These are phyloP conservation scores for Sesamia nonagrioides DNA, from an alignment of 1,140 invertebrate genomes.

Conservation along the genomic window DNA sequence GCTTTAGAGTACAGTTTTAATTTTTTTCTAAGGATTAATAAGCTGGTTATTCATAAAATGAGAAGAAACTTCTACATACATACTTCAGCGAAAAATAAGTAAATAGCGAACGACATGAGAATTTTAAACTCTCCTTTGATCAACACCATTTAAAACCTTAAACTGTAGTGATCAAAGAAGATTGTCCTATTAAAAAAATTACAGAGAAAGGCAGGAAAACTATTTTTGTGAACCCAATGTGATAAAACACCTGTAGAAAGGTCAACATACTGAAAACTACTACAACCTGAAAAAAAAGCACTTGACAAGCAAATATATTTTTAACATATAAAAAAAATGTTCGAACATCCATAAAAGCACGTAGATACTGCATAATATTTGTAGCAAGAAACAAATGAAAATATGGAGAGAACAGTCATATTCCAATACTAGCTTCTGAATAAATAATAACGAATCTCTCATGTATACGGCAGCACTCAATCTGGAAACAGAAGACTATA, in stretches of 20 bases:
- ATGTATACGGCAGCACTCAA: conserved; percentile 16
- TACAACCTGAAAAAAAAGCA: background rate
- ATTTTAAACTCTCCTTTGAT: too few species aligned
- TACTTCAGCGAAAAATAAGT: too few species aligned
- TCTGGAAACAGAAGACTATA: conserved; percentile 12
- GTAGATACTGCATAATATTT: background rate
- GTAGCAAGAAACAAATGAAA: background rate
- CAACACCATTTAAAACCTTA: background rate
- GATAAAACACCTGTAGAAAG: conserved; percentile 14
- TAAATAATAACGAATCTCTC: background rate
- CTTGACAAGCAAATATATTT: background rate
- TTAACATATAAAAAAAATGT: background rate
- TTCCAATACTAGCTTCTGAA: conserved; percentile 18
- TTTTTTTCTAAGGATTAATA: background rate
- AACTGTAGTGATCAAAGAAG: too few species aligned
- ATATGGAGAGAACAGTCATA: conserved; percentile 3
- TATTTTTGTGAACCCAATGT: background rate
- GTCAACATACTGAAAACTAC: conserved; percentile 25
- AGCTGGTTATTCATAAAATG: background rate
- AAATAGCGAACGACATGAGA: too few species aligned
- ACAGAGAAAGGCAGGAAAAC: background rate
- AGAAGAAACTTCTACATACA: background rate
- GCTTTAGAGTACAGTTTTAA: background rate
- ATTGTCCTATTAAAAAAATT: too few species aligned
- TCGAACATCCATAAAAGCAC: background rate